These are phyloP conservation scores for Cryptoblepharus egeriae DNA, from an alignment of 2,797 vertebrate genomes.

Conservation along the genomic window DNA sequence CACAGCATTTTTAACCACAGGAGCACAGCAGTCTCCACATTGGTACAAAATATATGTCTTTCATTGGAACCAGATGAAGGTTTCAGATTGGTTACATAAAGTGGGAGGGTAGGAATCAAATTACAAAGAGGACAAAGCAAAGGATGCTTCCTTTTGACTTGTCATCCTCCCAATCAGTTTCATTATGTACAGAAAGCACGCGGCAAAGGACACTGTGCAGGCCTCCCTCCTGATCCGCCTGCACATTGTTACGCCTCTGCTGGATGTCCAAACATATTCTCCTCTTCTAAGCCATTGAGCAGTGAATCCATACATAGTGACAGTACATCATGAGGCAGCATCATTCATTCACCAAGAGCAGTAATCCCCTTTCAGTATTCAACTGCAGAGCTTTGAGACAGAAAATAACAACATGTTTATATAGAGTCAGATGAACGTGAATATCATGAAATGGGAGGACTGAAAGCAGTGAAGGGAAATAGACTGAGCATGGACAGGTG, in stretches of 20 bases:
- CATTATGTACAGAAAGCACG: neutral
- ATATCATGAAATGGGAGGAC: neutral
- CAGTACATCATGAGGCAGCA: neutral
- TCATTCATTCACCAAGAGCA: constrained; percentile 20
- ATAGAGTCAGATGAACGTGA: neutral
- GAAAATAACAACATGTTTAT: constrained; percentile 28
- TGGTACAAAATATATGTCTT: neutral
- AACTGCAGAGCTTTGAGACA: neutral
- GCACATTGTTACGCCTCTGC: neutral
- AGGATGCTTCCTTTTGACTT: neutral
- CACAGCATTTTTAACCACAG: no score
- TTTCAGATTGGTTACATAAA: neutral
- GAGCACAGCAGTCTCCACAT: no score
- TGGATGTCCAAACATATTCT: neutral
- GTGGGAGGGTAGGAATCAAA: neutral
- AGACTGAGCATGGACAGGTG: neutral
- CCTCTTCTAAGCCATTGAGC: constrained; percentile 5
- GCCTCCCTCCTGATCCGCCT: neutral
- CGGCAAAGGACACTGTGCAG: neutral
- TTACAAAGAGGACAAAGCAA: neutral
- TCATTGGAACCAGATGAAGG: neutral
- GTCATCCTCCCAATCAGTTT: neutral
- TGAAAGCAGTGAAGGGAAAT: neutral
- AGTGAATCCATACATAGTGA: constrained; percentile 20
- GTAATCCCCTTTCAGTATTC: constrained; percentile 33